These are phyloP conservation scores for Euspilapteryx auroguttella DNA, from an alignment of 2,888 invertebrate species.

Conservation along the genomic window DNA sequence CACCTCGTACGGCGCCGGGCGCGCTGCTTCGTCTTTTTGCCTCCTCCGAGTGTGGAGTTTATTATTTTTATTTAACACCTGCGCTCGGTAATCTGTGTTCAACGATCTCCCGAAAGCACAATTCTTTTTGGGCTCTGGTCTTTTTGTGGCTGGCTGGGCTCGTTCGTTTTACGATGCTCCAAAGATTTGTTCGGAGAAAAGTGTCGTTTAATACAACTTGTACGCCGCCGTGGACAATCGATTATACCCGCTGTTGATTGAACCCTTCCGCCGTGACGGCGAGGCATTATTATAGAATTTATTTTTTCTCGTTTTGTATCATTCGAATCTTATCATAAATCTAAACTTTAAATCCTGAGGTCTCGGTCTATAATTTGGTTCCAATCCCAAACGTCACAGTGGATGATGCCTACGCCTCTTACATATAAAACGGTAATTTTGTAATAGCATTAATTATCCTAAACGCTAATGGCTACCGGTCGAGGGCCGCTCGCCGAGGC, in stretches of 20 bases:
- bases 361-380: too few relatives aligned
- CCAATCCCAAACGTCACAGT: too few relatives aligned
- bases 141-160: conserved; percentile 33
- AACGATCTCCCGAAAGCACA: conserved; percentile 57
- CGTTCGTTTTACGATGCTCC: conserved; percentile 43
- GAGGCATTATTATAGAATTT: background rate
- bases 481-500: conserved; percentile 13
- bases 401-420: background rate
- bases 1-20: conserved; percentile 39
- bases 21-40: conserved; percentile 44
- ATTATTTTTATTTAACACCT: conserved; percentile 63
- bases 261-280: conserved; percentile 8
- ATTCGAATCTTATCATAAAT: too few relatives aligned
- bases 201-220: conserved; percentile 52
- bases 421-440: background rate
- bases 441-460: conserved; percentile 12
- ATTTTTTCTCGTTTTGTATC: background rate
- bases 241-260: conserved; percentile 40
- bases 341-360: too few relatives aligned
- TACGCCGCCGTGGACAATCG: conserved; percentile 33
- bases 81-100: conserved; percentile 55
- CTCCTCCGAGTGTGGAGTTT: conserved; percentile 41
- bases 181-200: conserved; percentile 39
- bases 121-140: conserved; percentile 50
- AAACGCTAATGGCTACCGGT: conserved; percentile 39